Percentiles rank a stretch among this genome's conserved stretches.
Evolutionary conservation across 2,888 invertebrate genomes (phyloP).

Genomic region (Calameuta filiformis): DNA sequence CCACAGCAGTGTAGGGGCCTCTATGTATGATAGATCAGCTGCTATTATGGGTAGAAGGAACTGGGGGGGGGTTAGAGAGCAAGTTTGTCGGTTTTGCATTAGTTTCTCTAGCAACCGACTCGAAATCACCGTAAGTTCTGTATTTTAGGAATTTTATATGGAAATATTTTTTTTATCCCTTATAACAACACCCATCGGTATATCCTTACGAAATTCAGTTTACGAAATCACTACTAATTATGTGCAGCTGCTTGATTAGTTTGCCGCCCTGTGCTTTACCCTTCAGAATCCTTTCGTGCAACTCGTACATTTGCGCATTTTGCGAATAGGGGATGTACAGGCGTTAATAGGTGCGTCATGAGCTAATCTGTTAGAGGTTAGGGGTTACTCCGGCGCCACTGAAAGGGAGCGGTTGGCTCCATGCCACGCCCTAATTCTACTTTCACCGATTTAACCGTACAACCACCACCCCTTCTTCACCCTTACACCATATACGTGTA

Average conservation of each 20-base stretch:
- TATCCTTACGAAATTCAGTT: background rate
- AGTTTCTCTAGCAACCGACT: background rate
- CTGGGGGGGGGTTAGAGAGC: background rate
- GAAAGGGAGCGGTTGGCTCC: constrained; percentile 38
- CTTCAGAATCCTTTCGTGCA: background rate
- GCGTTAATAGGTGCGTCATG: background rate
- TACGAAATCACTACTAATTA: background rate
- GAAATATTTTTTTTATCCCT: background rate
- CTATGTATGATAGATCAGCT: background rate
- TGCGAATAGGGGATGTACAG: background rate
- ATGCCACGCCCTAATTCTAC: constrained; percentile 49
- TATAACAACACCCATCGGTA: background rate
- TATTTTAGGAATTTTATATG: background rate
- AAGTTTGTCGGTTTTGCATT: background rate
- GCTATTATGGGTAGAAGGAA: background rate
- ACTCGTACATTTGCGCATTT: background rate
- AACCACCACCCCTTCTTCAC: background rate
- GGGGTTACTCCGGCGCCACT: background rate
- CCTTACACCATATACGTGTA: background rate
- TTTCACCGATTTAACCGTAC: constrained; percentile 3
- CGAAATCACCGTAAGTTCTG: background rate
- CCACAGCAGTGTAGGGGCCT: background rate
- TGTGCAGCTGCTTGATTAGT: background rate
- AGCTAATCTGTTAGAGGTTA: background rate
- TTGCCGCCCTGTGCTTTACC: background rate